Evolutionary conservation across 2,113 vertebrate species (phyloP), one percentile per base, ranked within the genome.

Genomic region (Caloenas nicobarica): DNA sequence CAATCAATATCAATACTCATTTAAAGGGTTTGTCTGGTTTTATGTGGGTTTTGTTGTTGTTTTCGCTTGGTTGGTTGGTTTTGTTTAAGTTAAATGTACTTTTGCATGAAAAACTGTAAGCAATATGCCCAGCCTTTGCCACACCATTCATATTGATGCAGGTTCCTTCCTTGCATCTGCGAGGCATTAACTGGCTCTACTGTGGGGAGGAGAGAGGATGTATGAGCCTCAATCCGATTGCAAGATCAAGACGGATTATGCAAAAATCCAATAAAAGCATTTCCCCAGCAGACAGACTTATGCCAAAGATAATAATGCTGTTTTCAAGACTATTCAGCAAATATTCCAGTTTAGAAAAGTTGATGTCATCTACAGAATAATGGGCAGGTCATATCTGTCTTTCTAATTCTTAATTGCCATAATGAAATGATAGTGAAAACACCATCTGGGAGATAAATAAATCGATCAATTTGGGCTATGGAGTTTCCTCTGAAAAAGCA

Each of bases 201-300:
- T 51, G 21, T 46, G 65, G 13, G 36, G 54, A 88, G 25, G 31
- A 89, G 36, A 81, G 72, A 93, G 76, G 76, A 95, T 86, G 38
- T 70, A 51, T 33, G 40, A 96, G 36, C 44, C 51, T 70, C 83
- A 84, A 96, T 86, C 77, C 84, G 84, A 84, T 81, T 84, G 87
- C 51, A 95, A 83, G 84, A 94, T 96, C 64, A 96, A 91, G 81
- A 58, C 51, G 94, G 91, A 86, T 94, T 92, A 92, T 66, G 64
- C 72, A 96, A 96, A 95, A 95, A 95, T 84, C 89, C 87, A 91
- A 40, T 93, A 81, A 94, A 92, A 81, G 77, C 46, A 62, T 89
- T 95, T 94, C 21, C 77, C 46, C 89, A 81, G 46, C 51, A 89
- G 81, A 5, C 9, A 92, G 36, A 65, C 17, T 80, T 83, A 70